Conservation (phyloP, 2,113 vertebrate genomes). For the Ahaetulla prasina region DNA sequence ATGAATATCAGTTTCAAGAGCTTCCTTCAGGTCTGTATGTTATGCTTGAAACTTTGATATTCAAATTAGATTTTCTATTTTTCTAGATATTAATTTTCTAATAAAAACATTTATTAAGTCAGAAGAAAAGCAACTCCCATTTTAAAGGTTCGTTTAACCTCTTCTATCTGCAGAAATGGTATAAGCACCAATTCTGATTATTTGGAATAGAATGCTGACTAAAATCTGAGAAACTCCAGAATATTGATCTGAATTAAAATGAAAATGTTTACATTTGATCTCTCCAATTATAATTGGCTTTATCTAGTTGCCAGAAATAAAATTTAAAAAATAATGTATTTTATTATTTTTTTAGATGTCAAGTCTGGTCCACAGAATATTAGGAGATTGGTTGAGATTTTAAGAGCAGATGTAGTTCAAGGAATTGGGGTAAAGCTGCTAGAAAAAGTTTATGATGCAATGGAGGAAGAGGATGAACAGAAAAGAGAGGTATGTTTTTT, state of each 20-base stretch:
- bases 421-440: slow-evolving; percentile 89
- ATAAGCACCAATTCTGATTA: neutral
- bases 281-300: neutral
- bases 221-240: neutral
- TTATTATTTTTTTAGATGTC: slow-evolving; percentile 61
- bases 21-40: slow-evolving; percentile 75
- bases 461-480: slow-evolving; percentile 89
- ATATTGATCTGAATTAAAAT: neutral
- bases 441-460: slow-evolving; percentile 83
- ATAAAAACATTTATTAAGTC: neutral
- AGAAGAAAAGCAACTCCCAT: neutral
- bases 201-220: neutral
- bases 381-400: slow-evolving; percentile 82
- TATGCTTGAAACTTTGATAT: neutral
- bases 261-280: neutral
- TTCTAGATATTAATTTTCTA: too few species aligned
- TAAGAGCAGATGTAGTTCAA: slow-evolving; percentile 87
- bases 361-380: slow-evolving; percentile 83
- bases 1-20: slow-evolving; percentile 73
- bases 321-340: neutral
- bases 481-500: slow-evolving; percentile 78
- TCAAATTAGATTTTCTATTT: neutral
- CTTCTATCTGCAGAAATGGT: neutral
- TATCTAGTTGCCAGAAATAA: neutral
- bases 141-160: neutral